Evolutionary conservation across 2,888 invertebrate species (phyloP), one percentile per base, ranked within the genome.

Genomic region (Acanthosepion lycidas): DNA sequence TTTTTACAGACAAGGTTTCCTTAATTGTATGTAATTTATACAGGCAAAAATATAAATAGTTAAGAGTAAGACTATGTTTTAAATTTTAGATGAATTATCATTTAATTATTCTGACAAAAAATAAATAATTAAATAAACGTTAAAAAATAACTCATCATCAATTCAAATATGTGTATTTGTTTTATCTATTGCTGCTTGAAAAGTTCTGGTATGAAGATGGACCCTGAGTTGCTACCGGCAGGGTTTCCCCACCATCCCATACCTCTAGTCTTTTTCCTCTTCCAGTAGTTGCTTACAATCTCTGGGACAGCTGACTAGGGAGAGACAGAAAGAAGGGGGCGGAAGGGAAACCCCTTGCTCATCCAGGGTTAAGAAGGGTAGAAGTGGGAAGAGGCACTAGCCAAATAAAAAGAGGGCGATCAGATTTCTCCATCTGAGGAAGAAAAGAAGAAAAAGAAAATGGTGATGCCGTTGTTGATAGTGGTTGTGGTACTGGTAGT

Each of bases 231-330:
- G 15, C 78, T 78, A 78, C 78, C 78, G n/a, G n/a, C n/a, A 78
- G n/a, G n/a, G 2, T n/a, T 12, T 4, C n/a, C 33, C 5, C n/a
- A 5, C n/a, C 15, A 3, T 5, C 9, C n/a, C n/a, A 12, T 12
- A 5, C 78, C 8, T 78, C n/a, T n/a, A n/a, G n/a, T n/a, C 78
- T 78, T 78, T 78, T 33, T n/a, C 12, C 15, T 15, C 78, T n/a
- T 78, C n/a, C n/a, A 78, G n/a, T n/a, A 78, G 78, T 78, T 78
- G 78, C 78, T 78, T 78, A 78, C n/a, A 78, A 78, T 78, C 78
- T 78, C 78, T 78, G 78, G 78, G 78, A 78, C 78, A 78, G 78
- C 78, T 78, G 78, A 78, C n/a, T n/a, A 78, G 78, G 78, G 78
- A 78, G 78, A 78, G 78, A 33, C n/a, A 78, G n/a, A 78, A n/a